A percentile compares a stretch with the other conserved stretches of the same genome.
phyloP scores from a whole-genome alignment of 2,888 invertebrate species.

The Eristalinus sepulchralis region DNA sequence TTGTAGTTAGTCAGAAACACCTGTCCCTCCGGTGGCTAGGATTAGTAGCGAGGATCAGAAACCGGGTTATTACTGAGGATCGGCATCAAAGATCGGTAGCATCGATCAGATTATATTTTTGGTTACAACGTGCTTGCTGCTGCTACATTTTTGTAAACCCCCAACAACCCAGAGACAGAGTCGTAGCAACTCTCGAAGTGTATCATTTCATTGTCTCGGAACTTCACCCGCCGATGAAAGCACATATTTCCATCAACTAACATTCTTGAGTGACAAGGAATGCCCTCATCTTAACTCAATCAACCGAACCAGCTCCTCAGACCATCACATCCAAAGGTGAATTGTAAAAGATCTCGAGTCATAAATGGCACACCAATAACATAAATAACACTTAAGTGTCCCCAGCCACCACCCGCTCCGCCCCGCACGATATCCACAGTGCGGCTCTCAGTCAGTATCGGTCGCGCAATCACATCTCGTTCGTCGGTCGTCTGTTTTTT shows the following conservation, averaged over 20 bases:
- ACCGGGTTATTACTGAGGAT: too few species aligned
- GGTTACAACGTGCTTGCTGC: too few species aligned
- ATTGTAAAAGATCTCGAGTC: conserved; percentile 40
- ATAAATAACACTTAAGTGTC: conserved; percentile 47
- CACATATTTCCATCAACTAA: background rate
- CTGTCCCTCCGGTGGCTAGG: too few species aligned
- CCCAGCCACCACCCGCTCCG: conserved; percentile 24
- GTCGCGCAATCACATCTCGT: conserved; percentile 53
- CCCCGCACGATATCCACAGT: background rate
- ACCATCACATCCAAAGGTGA: background rate
- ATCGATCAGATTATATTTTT: too few species aligned
- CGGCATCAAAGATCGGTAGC: too few species aligned
- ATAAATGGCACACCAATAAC: conserved; percentile 46
- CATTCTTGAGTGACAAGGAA: conserved; percentile 11
- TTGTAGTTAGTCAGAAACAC: too few species aligned
- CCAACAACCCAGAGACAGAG: too few species aligned
- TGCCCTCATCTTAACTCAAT: conserved; percentile 6
- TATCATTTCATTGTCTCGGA: too few species aligned
- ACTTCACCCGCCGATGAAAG: background rate
- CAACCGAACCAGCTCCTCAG: background rate
- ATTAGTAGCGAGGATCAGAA: too few species aligned
- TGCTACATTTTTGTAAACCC: too few species aligned
- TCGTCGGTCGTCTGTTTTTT: conserved; percentile 1
- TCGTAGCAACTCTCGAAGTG: too few species aligned
- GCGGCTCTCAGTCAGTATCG: conserved; percentile 45